These are phyloP conservation scores for Cephus rjabovi DNA, from an alignment of 2,888 invertebrate species.

Conservation along the genomic window DNA sequence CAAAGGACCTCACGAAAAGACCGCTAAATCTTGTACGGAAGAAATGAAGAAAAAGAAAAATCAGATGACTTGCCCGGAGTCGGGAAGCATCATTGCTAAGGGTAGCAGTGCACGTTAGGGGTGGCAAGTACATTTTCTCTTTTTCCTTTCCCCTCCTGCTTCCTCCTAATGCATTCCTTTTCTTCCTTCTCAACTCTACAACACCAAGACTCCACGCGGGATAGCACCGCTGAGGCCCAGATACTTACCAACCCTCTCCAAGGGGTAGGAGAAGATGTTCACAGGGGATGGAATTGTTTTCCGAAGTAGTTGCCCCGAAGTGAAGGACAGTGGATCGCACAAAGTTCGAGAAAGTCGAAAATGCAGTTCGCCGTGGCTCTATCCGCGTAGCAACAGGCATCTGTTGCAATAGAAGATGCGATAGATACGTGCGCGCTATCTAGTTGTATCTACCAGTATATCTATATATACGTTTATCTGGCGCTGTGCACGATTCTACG, in stretches of 20 bases:
- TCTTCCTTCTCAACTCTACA: not conserved
- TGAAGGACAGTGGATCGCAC: conserved; percentile 3
- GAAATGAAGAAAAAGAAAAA: not conserved
- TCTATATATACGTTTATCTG: not conserved
- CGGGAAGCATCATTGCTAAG: not conserved
- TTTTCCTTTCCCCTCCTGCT: not conserved
- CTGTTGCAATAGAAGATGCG: conserved; percentile 59
- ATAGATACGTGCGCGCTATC: conserved; percentile 48
- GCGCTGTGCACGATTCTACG: not conserved
- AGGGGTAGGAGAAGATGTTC: not conserved
- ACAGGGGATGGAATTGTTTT: conserved; percentile 1
- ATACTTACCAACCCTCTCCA: not conserved
- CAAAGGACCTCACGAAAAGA: not conserved
- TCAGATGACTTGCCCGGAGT: not conserved
- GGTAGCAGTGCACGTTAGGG: not conserved
- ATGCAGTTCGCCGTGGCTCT: conserved; percentile 45
- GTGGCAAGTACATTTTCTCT: not conserved
- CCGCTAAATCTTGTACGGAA: not conserved
- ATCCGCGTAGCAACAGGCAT: conserved; percentile 63
- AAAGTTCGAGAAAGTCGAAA: conserved; percentile 38
- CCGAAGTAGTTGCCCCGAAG: not conserved
- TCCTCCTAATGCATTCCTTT: not conserved
- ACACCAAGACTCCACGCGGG: not conserved
- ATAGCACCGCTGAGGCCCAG: not conserved
- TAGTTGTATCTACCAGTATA: conserved; percentile 32